phyloP scores from a whole-genome alignment of 2,797 vertebrate genomes.

The Eulemur mongoz region DNA sequence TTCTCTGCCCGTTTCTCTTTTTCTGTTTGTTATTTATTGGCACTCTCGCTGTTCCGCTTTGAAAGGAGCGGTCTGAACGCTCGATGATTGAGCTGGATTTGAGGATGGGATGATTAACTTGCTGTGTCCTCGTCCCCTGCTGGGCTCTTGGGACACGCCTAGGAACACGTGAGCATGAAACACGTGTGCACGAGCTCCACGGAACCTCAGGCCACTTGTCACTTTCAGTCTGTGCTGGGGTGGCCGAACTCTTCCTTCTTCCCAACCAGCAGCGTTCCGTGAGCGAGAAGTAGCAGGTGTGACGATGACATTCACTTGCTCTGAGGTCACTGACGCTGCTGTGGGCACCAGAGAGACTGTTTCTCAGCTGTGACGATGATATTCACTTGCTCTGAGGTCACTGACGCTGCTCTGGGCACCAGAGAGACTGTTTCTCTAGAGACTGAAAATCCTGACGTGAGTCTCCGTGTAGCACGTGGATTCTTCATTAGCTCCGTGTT shows the following conservation, averaged over 20 bases:
- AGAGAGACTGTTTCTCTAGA: background rate
- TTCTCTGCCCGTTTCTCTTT: background rate
- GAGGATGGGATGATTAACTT: background rate
- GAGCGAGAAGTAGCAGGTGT: background rate
- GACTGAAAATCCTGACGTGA: background rate
- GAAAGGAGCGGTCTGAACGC: slow-evolving; percentile 4
- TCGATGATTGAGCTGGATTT: background rate
- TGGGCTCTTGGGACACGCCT: background rate
- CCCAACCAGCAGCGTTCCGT: background rate
- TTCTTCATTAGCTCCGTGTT: background rate
- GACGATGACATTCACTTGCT: background rate
- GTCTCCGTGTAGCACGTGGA: accelerated
- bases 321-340: background rate
- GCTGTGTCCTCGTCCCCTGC: background rate
- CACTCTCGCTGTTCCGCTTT: background rate
- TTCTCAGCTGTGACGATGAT: background rate
- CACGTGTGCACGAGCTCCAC: accelerated
- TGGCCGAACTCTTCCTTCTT: background rate
- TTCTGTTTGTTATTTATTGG: background rate
- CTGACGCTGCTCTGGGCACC: background rate
- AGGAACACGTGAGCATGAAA: background rate
- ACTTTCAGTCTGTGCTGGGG: accelerated
- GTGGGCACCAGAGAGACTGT: background rate
- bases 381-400: background rate
- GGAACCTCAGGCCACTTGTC: background rate